Base-by-base conservation (phyloP, 2,797 vertebrate species). In the Anguilla marmorata region DNA sequence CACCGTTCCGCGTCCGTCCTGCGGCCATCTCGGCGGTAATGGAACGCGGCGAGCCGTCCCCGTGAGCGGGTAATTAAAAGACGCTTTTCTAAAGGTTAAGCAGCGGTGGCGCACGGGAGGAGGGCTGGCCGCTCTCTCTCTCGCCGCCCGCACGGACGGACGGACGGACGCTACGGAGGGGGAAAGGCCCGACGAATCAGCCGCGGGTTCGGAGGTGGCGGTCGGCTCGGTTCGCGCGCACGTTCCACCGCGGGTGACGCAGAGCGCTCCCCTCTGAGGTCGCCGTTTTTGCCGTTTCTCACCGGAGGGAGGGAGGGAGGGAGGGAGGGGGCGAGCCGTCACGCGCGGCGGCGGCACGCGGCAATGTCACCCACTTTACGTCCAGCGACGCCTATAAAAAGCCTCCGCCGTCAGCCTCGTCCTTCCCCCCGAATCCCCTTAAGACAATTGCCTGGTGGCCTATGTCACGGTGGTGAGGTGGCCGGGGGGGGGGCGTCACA, bases 291-390 rank as follows among this genome's bases (percentile, higher is more conserved):
- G 37, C 37, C 37, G 2, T 3, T 41, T 41, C 37, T 41, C 37
- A 41, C 37, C 37, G 37, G 37, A 41, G 37, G 37, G 37, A 41
- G 37, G 37, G 37, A 37, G 37, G 37, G 37, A 41, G 37, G 37
- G 37, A 3, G 37, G 2, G 37, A 3, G 37, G 2, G 37, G 37
- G 37, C 37, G 37, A 41, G 37, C 37, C 37, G 37, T 41, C 37
- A 41, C 37, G 37, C 33, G 41, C 16, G 48, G 58, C 45, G 58
- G 37, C 58, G 45, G 50, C 41, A 50, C 79, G 3, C 7, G 8
- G 79, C 79, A 50, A 48, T 82, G 79, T 82, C 79, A 82, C 79
- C 41, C 79, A 50, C 45, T 48, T 50, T 11, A n/a, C 79, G 3
- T 50, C 79, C 45, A 9, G 2, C 41, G 1, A 4, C 6, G 52